Conservation (phyloP, 2,888 invertebrate genomes). For the Eumacrocentrus americanus region DNA sequence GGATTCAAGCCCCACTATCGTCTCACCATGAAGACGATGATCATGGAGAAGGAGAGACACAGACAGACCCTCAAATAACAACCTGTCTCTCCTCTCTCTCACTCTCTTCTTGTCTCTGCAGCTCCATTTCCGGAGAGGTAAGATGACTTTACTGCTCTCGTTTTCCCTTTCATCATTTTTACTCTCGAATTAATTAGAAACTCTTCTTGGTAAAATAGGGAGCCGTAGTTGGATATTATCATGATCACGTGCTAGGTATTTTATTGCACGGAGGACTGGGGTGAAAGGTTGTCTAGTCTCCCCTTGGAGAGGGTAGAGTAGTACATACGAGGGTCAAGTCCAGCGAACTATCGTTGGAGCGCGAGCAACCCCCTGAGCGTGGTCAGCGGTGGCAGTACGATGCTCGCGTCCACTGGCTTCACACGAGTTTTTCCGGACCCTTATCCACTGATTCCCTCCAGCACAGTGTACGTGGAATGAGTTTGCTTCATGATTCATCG, state of each 20-base stretch:
- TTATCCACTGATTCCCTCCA: neutral
- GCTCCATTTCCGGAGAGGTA: too few relatives aligned
- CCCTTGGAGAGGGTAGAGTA: constrained; percentile 5
- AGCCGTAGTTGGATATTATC: neutral
- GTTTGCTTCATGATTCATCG: too few relatives aligned
- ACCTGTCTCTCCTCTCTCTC: neutral
- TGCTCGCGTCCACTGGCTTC: constrained; percentile 41
- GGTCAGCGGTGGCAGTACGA: constrained; percentile 41
- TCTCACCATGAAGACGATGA: constrained; percentile 10
- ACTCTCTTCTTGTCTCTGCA: too few relatives aligned
- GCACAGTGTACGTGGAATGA: constrained; percentile 1
- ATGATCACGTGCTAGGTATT: neutral
- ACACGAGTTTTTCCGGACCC: constrained; percentile 20
- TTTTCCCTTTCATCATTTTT: constrained; percentile 17
- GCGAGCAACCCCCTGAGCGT: constrained; percentile 17
- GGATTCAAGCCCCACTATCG: constrained; percentile 19
- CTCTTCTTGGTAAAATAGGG: neutral
- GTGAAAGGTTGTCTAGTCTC: neutral
- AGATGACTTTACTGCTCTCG: constrained; percentile 10
- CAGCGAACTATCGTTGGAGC: constrained; percentile 35
- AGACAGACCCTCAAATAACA: neutral
- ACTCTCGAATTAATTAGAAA: constrained; percentile 21
- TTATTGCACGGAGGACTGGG: neutral
- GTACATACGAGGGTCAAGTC: constrained; percentile 42
- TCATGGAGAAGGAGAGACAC: constrained; percentile 10